Conservation (phyloP, 2,888 invertebrate species). For the Ophion slaviceki region DNA sequence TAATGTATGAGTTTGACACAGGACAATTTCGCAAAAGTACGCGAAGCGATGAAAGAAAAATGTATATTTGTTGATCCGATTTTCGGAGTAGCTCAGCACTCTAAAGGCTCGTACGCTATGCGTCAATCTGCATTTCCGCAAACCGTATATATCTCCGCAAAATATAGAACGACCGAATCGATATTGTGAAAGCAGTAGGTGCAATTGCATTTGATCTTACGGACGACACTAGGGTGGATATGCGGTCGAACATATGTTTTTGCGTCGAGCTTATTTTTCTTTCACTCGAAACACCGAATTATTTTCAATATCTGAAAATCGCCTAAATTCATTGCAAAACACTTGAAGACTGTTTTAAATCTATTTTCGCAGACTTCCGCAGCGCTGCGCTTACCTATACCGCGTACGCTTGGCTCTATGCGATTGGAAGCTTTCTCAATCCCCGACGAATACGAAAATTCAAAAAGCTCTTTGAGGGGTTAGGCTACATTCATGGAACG, state of each 20-base stretch:
- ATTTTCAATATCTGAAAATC: not conserved
- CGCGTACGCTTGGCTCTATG: not conserved
- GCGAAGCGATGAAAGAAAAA: not conserved
- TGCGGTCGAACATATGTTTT: not conserved
- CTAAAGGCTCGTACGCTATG: conserved; percentile 16
- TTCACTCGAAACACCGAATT: not conserved
- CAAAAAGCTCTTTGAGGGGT: not conserved
- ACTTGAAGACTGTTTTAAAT: conserved; percentile 23
- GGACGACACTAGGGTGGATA: not conserved
- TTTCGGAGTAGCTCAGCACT: conserved; percentile 14
- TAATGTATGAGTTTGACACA: conserved; percentile 15
- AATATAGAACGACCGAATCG: conserved; percentile 51
- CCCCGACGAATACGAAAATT: not conserved
- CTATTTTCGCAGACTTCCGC: conserved; percentile 29
- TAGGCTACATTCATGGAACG: no score
- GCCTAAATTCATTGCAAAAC: conserved; percentile 7
- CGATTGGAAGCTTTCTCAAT: not conserved
- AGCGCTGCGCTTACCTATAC: conserved; percentile 8
- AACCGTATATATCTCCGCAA: conserved; percentile 23
- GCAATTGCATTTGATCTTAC: conserved; percentile 20
- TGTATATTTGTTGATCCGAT: conserved; percentile 17
- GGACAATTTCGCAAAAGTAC: conserved; percentile 6
- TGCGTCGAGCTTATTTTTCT: not conserved
- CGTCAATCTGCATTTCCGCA: conserved; percentile 50
- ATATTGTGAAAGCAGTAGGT: conserved; percentile 34